Base-by-base conservation (phyloP, 2,797 vertebrate genomes). In the Chaunax sp. region DNA sequence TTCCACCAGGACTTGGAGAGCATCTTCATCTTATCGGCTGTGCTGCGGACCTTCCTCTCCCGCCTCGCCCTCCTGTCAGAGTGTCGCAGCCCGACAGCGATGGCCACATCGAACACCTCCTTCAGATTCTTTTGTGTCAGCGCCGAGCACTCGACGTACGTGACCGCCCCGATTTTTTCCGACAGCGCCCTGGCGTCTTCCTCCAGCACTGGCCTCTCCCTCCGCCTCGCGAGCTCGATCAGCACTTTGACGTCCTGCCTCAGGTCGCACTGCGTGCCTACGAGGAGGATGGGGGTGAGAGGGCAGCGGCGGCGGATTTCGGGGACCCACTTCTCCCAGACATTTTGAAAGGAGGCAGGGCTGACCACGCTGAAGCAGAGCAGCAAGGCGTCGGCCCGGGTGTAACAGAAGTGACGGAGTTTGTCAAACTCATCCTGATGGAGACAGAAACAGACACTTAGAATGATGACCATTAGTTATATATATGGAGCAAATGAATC, bases 121-220 rank as follows among this genome's bases (percentile, higher is more conserved):
- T 96, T 96, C 44, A 96, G 92, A 77, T 96, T 96, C 90, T 96
- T 95, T 66, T 96, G 95, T 0, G 95, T 96, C 52, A 96, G 92
- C 0, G 95, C 94, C 0, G 95, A 96, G 78, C 95, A 96, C 87
- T 96, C 95, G 1, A 96, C 53, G 13, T 96, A 96, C 4, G 85
- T 91, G 23, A 95, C 92, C 0, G 95, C 94, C 16, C 94, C 95
- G 0, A 94, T 80, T 79, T 95, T 94, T 25, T 91, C 89, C 0
- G 93, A 92, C 37, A 95, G 91, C 1, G 92, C 85, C 5, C 87
- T 82, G 69, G 94, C 96, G 1, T 95, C 95, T 11, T 90, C 90
- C 40, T 94, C 93, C 0, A 72, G 62, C 60, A 96, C 96, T 0
- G 95, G 95, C 66, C 78, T 86, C 85, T 96, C 95, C 20, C 89